Conservation (phyloP, 2,888 invertebrate genomes). For the Celastrina argiolus region DNA sequence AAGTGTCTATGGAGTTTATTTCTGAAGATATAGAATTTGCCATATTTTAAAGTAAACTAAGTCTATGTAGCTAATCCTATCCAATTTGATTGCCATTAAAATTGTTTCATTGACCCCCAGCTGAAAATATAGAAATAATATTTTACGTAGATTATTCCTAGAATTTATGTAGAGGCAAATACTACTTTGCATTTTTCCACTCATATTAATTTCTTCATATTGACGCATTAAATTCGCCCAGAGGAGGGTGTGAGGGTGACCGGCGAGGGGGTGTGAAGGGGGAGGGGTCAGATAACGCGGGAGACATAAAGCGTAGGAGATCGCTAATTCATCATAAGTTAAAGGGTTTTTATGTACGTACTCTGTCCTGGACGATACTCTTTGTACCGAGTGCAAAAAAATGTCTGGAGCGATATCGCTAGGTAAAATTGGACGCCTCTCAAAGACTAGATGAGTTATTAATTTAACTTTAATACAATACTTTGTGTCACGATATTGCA, state of each 20-base stretch:
- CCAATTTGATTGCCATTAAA: no score
- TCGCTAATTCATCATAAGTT: constrained; percentile 79
- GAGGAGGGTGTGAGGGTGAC: constrained; percentile 41
- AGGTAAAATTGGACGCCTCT: constrained; percentile 49
- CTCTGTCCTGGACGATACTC: constrained; percentile 48
- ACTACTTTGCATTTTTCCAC: constrained; percentile 54
- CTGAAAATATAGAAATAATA: not conserved
- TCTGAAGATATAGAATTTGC: no score
- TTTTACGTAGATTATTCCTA: not conserved
- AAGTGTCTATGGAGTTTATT: no score
- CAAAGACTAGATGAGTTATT: constrained; percentile 59
- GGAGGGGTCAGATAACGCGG: constrained; percentile 62
- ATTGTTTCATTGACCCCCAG: no score
- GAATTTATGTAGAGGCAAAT: not conserved
- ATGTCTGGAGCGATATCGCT: constrained; percentile 53
- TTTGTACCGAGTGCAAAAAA: constrained; percentile 68
- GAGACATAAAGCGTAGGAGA: constrained; percentile 77
- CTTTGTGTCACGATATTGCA: not conserved
- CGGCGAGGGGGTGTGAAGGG: constrained; percentile 38
- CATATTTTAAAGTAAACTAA: not conserved
- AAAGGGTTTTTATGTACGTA: constrained; percentile 75
- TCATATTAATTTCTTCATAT: constrained; percentile 74
- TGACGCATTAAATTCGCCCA: constrained; percentile 50
- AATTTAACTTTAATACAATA: constrained; percentile 63
- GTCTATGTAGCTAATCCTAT: not conserved